Conservation (phyloP, 1,140 invertebrate species). For the Armadillidium nasatum region DNA sequence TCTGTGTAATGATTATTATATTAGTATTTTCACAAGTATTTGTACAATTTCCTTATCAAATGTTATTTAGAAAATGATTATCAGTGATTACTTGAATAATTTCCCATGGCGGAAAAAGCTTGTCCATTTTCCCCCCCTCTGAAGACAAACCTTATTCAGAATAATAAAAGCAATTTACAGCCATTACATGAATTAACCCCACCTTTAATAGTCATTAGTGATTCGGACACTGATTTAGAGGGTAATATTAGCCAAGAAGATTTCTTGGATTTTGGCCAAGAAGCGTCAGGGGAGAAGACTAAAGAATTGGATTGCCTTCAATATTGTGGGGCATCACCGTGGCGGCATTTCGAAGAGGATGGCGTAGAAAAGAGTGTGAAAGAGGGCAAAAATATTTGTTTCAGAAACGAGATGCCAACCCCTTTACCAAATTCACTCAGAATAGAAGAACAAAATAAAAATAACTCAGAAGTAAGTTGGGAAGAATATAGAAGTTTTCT, state of each 20-base stretch:
- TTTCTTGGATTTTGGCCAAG: background rate
- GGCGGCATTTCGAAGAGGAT: too few species aligned
- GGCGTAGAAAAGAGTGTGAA: too few species aligned
- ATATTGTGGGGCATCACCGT: background rate
- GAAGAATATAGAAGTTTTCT: background rate
- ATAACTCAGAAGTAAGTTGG: background rate
- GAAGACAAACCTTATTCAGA: too few species aligned
- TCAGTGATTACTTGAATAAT: background rate
- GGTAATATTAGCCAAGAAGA: background rate
- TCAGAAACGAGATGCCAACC: background rate
- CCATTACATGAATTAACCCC: background rate
- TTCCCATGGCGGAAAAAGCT: constrained; percentile 1
- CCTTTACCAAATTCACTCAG: background rate
- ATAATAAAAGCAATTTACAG: too few species aligned
- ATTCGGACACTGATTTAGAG: background rate
- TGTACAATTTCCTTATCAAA: too few species aligned
- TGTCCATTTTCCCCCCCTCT: background rate
- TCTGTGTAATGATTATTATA: too few species aligned
- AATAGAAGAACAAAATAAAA: background rate
- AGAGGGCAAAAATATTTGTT: background rate
- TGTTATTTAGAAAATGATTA: background rate
- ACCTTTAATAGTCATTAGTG: background rate
- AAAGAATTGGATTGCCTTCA: background rate
- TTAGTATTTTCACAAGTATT: too few species aligned
- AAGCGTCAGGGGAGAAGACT: background rate